Percentiles rank a stretch among this genome's conserved stretches.
These are phyloP conservation scores for Anthoptus insignis DNA, from an alignment of 2,888 invertebrate genomes.

Conservation along the genomic window DNA sequence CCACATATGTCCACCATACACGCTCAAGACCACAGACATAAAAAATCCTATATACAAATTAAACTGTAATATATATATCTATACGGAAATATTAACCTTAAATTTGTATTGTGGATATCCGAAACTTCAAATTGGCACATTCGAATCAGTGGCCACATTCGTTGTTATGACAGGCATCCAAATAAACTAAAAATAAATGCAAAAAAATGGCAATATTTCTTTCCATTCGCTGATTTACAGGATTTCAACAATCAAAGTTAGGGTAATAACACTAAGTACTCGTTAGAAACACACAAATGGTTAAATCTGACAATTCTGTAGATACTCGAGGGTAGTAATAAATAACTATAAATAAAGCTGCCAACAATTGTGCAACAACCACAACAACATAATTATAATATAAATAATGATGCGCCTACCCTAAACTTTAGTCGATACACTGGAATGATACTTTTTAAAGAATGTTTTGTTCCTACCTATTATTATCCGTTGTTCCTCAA, in stretches of 20 bases:
- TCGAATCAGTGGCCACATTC: conserved; percentile 64
- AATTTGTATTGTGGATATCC: conserved; percentile 44
- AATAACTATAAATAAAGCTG: conserved; percentile 68
- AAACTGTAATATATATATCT: conserved; percentile 33
- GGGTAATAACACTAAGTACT: conserved; percentile 31
- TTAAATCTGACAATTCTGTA: conserved; percentile 56
- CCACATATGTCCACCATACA: conserved; percentile 62
- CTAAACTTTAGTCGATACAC: conserved; percentile 83
- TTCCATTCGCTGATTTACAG: conserved; percentile 60
- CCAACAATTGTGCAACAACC: conserved; percentile 77
- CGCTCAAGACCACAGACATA: conserved; percentile 52
- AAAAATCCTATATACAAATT: conserved; percentile 43
- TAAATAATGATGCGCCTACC: conserved; percentile 78
- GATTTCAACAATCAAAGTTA: conserved; percentile 29
- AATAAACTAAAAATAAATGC: conserved; percentile 81
- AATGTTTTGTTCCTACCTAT: conserved; percentile 73
- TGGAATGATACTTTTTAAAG: conserved; percentile 86
- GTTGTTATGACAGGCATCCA: conserved; percentile 63
- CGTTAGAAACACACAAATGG: conserved; percentile 43
- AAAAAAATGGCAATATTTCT: conserved; percentile 83
- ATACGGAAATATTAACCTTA: conserved; percentile 48
- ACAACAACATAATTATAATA: conserved; percentile 56
- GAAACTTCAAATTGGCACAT: conserved; percentile 66
- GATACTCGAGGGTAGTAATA: conserved; percentile 65
- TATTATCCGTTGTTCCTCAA: conserved; percentile 42